phyloP scores from a whole-genome alignment of 2,113 vertebrate genomes.

The Cygnus buccinator region DNA sequence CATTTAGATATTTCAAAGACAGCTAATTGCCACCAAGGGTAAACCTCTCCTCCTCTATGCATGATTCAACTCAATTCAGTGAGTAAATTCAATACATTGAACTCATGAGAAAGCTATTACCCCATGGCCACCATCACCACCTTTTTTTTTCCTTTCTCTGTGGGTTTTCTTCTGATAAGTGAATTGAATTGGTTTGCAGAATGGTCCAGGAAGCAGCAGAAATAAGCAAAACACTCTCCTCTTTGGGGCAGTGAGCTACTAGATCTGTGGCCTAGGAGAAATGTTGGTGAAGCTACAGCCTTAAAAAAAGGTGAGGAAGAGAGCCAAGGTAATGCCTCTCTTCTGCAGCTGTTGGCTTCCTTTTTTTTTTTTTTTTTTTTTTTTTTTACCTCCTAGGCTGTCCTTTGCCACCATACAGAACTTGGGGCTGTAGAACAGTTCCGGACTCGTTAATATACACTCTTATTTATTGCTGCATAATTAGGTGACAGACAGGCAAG shows the following conservation, averaged over 20 bases:
- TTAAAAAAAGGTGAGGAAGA: neutral
- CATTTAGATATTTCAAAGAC: neutral
- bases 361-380: too few relatives aligned
- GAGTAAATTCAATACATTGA: neutral
- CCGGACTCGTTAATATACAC: neutral
- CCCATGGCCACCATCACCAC: neutral
- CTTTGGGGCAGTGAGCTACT: neutral
- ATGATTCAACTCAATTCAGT: neutral
- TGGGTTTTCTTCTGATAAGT: neutral
- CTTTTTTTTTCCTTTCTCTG: neutral
- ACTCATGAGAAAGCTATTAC: neutral
- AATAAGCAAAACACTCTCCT: neutral
- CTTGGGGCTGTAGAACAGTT: neutral
- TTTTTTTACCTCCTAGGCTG: neutral
- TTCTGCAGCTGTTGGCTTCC: neutral
- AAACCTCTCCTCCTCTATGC: neutral
- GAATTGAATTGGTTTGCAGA: neutral
- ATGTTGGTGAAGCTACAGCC: neutral
- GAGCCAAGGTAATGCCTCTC: neutral
- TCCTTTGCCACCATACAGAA: neutral
- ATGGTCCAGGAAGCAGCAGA: neutral
- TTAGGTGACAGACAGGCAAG: constrained; percentile 28
- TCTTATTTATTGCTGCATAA: neutral
- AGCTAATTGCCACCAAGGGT: neutral
- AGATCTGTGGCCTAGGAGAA: neutral